phyloP scores from a whole-genome alignment of 2,888 invertebrate species.

The Phaedon cochleariae region DNA sequence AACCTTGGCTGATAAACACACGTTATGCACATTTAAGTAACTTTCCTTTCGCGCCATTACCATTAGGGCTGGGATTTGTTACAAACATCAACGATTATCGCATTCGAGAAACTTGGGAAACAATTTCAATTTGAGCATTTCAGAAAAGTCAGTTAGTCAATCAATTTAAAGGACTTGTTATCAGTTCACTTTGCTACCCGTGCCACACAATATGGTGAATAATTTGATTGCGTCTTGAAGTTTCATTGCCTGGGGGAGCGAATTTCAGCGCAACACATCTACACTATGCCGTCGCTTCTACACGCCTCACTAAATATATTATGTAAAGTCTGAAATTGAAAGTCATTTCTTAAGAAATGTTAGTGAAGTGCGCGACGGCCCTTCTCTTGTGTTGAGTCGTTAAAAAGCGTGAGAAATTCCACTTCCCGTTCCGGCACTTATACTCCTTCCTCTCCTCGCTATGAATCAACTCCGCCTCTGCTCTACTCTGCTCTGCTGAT shows the following conservation, averaged over 20 bases:
- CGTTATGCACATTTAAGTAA: slow-evolving; percentile 36
- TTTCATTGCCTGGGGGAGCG: slow-evolving; percentile 57
- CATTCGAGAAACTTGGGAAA: slow-evolving; percentile 48
- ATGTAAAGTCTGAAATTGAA: slow-evolving; percentile 61
- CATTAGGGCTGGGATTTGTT: slow-evolving; percentile 38
- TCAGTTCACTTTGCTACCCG: slow-evolving; percentile 56
- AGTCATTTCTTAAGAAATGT: slow-evolving; percentile 58
- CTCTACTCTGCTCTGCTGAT: slow-evolving; percentile 17
- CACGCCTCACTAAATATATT: slow-evolving; percentile 58
- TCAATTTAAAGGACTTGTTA: slow-evolving; percentile 58
- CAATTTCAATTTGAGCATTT: slow-evolving; percentile 53
- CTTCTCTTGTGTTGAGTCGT: slow-evolving; percentile 42
- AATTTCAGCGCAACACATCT: slow-evolving; percentile 53
- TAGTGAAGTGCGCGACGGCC: slow-evolving; percentile 50
- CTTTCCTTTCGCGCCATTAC: slow-evolving; percentile 37
- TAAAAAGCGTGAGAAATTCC: slow-evolving; percentile 54
- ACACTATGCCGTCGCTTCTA: slow-evolving; percentile 45
- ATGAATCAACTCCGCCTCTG: slow-evolving; percentile 47
- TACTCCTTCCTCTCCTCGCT: slow-evolving; percentile 46
- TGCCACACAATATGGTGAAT: slow-evolving; percentile 59
- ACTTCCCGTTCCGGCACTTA: slow-evolving; percentile 47
- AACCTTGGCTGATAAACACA: slow-evolving; percentile 35
- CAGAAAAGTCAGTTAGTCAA: slow-evolving; percentile 57
- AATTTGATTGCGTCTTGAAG: slow-evolving; percentile 59
- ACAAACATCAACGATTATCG: slow-evolving; percentile 46